Conservation (phyloP, 1,140 invertebrate genomes). For the Lutraria rhynchaena region DNA sequence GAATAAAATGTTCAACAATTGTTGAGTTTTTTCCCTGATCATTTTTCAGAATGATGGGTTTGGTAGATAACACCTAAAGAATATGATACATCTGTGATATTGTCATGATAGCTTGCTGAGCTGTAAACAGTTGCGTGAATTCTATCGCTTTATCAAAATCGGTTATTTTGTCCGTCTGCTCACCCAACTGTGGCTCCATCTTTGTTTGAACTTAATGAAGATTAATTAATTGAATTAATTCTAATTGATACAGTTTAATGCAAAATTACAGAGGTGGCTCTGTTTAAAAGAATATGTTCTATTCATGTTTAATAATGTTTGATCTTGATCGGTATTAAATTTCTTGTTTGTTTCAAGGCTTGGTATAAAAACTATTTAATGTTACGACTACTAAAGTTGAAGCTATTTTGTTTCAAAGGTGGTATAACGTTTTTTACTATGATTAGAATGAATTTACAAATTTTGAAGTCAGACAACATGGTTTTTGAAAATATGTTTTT, state of each 20-base stretch:
- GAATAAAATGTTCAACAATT: too few species aligned
- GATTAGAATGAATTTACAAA: too few species aligned
- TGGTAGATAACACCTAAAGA: not conserved
- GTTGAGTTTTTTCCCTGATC: not conserved
- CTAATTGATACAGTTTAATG: constrained; percentile 27
- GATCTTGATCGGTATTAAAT: not conserved
- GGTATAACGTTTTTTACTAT: not conserved
- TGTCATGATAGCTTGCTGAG: constrained; percentile 14
- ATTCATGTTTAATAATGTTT: not conserved
- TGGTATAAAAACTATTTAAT: not conserved
- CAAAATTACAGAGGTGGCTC: not conserved
- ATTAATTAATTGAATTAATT: not conserved
- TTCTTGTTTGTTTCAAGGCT: not conserved
- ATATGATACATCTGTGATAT: constrained; percentile 45
- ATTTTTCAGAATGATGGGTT: not conserved
- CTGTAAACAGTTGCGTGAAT: constrained; percentile 50
- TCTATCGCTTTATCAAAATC: not conserved
- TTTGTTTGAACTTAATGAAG: not conserved
- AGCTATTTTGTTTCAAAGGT: not conserved
- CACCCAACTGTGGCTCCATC: not conserved
- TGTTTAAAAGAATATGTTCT: not conserved
- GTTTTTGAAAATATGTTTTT: too few species aligned
- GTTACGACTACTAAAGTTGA: not conserved
- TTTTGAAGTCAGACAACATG: too few species aligned
- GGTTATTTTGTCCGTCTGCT: too few species aligned